Percentiles rank a stretch among this genome's conserved stretches.
phyloP scores from a whole-genome alignment of 2,797 vertebrate species.

The Gymnocypris eckloni region DNA sequence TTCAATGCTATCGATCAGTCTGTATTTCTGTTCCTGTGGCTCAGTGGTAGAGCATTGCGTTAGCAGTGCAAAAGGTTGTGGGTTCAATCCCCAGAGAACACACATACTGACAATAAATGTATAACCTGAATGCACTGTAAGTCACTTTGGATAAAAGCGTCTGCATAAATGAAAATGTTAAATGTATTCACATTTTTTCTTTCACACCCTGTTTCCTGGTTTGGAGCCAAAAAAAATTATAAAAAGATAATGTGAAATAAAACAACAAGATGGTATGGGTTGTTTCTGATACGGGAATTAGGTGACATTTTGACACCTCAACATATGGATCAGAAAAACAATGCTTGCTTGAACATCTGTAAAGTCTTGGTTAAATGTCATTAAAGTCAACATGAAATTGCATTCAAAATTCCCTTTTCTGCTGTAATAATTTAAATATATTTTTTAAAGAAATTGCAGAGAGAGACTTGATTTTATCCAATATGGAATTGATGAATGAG shows the following conservation, averaged over 20 bases:
- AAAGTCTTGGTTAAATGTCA: slow-evolving; percentile 19
- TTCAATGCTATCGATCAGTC: slow-evolving; percentile 75
- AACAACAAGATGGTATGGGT: background rate
- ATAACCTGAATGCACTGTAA: too few relatives aligned
- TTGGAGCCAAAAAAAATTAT: background rate
- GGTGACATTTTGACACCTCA: background rate
- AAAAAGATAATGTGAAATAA: background rate
- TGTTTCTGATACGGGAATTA: slow-evolving; percentile 10
- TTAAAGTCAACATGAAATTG: background rate
- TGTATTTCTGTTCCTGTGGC: slow-evolving; percentile 10
- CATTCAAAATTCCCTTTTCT: background rate
- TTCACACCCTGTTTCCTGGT: slow-evolving; percentile 61
- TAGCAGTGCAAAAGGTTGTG: too few relatives aligned
- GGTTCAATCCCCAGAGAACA: too few relatives aligned
- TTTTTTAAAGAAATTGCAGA: background rate
- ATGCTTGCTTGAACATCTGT: slow-evolving; percentile 2
- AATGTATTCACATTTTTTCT: slow-evolving; percentile 60
- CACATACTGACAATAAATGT: too few relatives aligned
- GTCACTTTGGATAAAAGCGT: too few relatives aligned
- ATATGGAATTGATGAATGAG: background rate
- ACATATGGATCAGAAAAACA: slow-evolving; percentile 37
- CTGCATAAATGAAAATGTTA: too few relatives aligned
- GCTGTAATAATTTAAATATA: background rate
- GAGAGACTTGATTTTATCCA: background rate
- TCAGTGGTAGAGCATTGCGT: too few relatives aligned